A percentile compares a stretch with the other conserved stretches of the same genome.
Evolutionary conservation across 2,113 vertebrate genomes (phyloP).

Genomic region (Potamarius usumacintae): DNA sequence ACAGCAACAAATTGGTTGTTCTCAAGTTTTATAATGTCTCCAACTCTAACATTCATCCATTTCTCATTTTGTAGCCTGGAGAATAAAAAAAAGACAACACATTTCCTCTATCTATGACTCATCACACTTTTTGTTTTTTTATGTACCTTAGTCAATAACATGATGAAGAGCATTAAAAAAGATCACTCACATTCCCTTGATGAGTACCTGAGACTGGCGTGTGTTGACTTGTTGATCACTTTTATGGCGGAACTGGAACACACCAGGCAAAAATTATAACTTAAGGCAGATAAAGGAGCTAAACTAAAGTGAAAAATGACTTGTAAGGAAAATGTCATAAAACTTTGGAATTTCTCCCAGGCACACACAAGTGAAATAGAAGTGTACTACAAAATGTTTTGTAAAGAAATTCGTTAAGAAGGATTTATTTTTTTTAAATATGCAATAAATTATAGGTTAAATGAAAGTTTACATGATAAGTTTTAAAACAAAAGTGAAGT

Average conservation of each 20-base stretch:
- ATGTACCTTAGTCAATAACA: neutral
- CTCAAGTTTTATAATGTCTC: conserved; percentile 72
- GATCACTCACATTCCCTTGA: conserved; percentile 67
- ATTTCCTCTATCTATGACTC: neutral
- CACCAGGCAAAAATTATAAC: conserved; percentile 13
- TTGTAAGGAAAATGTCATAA: neutral
- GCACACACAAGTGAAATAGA: neutral
- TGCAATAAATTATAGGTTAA: neutral
- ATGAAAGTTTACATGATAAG: neutral
- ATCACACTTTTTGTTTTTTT: neutral
- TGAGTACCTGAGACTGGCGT: conserved; percentile 72
- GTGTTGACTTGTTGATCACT: conserved; percentile 74
- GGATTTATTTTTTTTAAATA: neutral
- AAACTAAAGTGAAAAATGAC: neutral
- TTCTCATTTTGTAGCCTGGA: conserved; percentile 72
- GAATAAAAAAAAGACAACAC: conserved; percentile 9
- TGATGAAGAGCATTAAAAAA: neutral
- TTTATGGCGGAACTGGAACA: conserved; percentile 72
- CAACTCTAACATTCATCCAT: conserved; percentile 73
- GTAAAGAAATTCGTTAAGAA: neutral
- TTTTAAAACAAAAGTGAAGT: neutral
- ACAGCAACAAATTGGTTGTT: conserved; percentile 80
- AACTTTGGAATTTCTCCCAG: neutral
- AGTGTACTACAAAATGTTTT: neutral
- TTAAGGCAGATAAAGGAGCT: neutral